Conservation (phyloP, 1,140 invertebrate genomes). For the Hetaerina americana region DNA sequence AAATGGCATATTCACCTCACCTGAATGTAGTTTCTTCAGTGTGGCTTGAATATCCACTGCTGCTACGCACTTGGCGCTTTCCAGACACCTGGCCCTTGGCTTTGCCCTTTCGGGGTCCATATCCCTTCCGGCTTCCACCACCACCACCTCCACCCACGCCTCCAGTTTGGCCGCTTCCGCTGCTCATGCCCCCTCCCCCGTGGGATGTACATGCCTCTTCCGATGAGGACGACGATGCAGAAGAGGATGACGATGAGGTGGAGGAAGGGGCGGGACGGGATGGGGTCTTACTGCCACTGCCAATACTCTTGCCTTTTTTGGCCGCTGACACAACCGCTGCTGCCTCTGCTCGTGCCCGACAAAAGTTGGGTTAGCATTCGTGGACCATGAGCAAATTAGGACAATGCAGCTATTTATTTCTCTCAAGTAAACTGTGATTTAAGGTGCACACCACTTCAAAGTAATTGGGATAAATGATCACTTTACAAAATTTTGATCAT, state of each 20-base stretch:
- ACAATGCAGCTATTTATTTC: too few relatives aligned
- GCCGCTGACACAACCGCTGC: slow-evolving; percentile 20
- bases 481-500: too few relatives aligned
- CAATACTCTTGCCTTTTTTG: slow-evolving; percentile 17
- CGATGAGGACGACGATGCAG: slow-evolving; percentile 46
- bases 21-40: slow-evolving; percentile 71
- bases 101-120: slow-evolving; percentile 47
- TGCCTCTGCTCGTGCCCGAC: too few relatives aligned
- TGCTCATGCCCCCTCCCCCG: slow-evolving; percentile 29
- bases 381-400: too few relatives aligned
- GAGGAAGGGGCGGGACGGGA: slow-evolving; percentile 40
- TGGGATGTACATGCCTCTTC: not conserved
- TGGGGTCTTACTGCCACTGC: slow-evolving; percentile 33
- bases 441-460: too few relatives aligned
- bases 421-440: too few relatives aligned
- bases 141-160: not conserved
- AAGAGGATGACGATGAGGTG: slow-evolving; percentile 50
- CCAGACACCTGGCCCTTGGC: slow-evolving; percentile 36
- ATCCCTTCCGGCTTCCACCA: slow-evolving; percentile 38
- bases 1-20: slow-evolving; percentile 26
- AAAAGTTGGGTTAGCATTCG: too few relatives aligned
- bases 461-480: too few relatives aligned
- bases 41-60: slow-evolving; percentile 61
- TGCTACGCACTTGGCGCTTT: slow-evolving; percentile 52
- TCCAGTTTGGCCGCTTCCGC: not conserved